Evolutionary conservation across 2,888 invertebrate species (phyloP), one percentile per base, ranked within the genome.

Genomic region (Magallana nippona): DNA sequence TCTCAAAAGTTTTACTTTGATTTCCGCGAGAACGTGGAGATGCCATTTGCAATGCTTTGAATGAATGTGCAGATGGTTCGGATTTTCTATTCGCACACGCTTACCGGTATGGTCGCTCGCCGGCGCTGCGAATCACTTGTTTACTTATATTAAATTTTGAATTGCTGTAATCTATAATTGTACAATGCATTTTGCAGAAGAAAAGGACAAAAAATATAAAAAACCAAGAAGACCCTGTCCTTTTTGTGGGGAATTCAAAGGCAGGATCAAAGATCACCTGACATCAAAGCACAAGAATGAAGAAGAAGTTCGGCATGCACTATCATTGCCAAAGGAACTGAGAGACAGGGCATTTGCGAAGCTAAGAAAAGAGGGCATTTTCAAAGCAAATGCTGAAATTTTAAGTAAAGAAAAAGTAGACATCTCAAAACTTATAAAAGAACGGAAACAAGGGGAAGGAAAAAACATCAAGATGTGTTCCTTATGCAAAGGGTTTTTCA

Each of bases 401-500:
- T 22, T 82, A 77, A 82, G 77, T 32, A 77, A 19, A 15, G 55
- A 22, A 56, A 56, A 71, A 55, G 19, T 81, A 55, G 60, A 58
- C 11, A 32, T 55, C 44, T 19, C 71, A 77, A 58, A 77, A 13
- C 57, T 82, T 11, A 82, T 77, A 10, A 82, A 77, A 77, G 82
- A 82, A 57, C 10, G 78, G 19, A 63, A 55, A 10, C 77, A 82
- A 56, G 82, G 82, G 55, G 27, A 71, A 19, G 22, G 11, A 22
- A 55, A 10, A 10, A n/a, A 32, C n/a, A n/a, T 82, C 27, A 55
- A 71, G 22, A 55, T 82, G 22, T 82, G 82, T 32, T 82, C 82
- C 27, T 11, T 77, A 15, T 82, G 82, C 78, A 77, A 82, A n/a
- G 82, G 82, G 27, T 77, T 82, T 78, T 82, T 57, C 77, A 32